Conservation (phyloP, 2,113 vertebrate species). For the Spermophilus dauricus region DNA sequence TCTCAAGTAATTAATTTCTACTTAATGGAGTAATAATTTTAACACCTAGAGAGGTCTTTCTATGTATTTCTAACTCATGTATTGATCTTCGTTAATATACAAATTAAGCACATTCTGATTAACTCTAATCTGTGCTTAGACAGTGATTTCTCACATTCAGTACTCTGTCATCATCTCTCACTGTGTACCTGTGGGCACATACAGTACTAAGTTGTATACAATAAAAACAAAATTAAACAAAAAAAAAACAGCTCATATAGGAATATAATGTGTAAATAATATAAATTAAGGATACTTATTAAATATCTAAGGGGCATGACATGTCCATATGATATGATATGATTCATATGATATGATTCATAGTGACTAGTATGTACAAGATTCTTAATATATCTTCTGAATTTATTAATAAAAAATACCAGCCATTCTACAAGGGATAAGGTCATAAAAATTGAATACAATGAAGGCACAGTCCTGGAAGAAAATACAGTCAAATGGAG, state of each 20-base stretch:
- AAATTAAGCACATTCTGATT: background rate
- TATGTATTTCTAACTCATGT: background rate
- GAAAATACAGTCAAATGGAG: background rate
- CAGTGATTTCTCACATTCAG: background rate
- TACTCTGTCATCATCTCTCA: background rate
- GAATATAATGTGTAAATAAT: background rate
- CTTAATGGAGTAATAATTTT: constrained; percentile 5
- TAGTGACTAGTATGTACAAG: background rate
- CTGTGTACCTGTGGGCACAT: too few species aligned
- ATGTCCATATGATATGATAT: background rate
- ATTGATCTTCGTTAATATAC: background rate
- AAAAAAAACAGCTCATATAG: background rate
- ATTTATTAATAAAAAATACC: background rate
- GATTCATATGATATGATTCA: background rate
- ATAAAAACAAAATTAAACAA: too few species aligned
- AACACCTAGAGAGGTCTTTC: background rate
- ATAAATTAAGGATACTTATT: constrained; percentile 7
- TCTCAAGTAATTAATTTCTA: background rate
- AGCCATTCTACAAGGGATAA: background rate
- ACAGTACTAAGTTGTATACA: too few species aligned
- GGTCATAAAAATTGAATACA: background rate
- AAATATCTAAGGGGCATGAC: background rate
- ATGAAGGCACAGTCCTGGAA: background rate
- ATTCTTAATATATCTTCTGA: constrained; percentile 28
- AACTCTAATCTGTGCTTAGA: background rate